Evolutionary conservation across 2,113 vertebrate species (phyloP).

Genomic region (Petrocephalus zakoni): DNA sequence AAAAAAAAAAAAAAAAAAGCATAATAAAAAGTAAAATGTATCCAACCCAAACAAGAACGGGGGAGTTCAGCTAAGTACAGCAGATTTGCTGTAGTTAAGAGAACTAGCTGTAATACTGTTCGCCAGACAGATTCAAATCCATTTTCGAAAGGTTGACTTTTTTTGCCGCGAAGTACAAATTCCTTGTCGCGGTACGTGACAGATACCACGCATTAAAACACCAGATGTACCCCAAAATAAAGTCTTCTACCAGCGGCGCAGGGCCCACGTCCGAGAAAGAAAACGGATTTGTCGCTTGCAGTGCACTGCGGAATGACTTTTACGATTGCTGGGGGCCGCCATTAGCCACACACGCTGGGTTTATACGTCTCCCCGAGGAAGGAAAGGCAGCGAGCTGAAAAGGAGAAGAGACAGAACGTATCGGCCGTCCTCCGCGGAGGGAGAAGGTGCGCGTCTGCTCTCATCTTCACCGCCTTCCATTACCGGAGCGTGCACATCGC

Average conservation of each 20-base stretch:
- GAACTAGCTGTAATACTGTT: neutral
- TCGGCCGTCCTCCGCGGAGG: neutral
- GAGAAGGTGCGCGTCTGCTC: neutral
- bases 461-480: neutral
- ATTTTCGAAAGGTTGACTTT: neutral
- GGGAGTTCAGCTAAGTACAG: neutral
- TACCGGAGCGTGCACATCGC: neutral
- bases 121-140: neutral
- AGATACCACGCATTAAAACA: neutral
- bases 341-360: neutral
- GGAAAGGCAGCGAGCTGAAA: neutral
- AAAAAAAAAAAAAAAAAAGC: slow-evolving; percentile 20
- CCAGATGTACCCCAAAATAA: neutral
- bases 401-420: neutral
- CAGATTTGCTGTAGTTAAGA: neutral
- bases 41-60: neutral
- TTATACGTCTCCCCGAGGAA: neutral
- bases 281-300: neutral
- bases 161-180: neutral
- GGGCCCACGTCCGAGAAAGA: neutral
- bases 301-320: neutral
- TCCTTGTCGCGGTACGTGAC: neutral
- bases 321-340: neutral
- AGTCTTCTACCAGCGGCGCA: neutral
- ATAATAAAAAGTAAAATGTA: too few relatives aligned